Evolutionary conservation across 2,888 invertebrate species (phyloP), one percentile per base, ranked within the genome.

Genomic region (Pseudococcus longispinus): DNA sequence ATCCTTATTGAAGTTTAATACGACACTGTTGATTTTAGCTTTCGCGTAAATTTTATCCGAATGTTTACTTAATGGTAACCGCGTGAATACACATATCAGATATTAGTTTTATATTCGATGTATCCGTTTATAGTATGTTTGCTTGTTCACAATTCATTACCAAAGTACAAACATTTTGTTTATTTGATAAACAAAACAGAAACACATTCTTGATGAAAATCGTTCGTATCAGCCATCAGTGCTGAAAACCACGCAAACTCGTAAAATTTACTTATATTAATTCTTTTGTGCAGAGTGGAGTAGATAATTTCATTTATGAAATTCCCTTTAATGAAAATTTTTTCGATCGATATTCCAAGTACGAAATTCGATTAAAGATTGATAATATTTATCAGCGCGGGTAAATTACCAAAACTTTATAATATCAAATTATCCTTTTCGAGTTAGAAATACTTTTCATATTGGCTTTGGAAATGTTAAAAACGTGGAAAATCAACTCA

Each of bases 401-500:
- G 23, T 60, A 60, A 60, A 60, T 60, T 11, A 51, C 60, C 23
- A 11, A 23, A 60, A 20, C 13, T 60, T 60, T 20, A 55, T 55
- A 55, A 55, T 55, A 55, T 55, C n/a, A n/a, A 55, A 55, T n/a
- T 15, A 60, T 60, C 9, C 23, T 60, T 60, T 60, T 60, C 23
- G 13, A 60, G 60, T 55, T 60, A 23, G 11, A 13, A 60, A 60
- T 60, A 23, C 23, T 60, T 55, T 55, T 55, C 15, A 8, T 13
- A 37, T 37, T 37, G 37, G 55, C 55, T n/a, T 55, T 55, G 18
- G n/a, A n/a, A 23, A 60, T 60, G 70, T 29, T 70, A 70, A 70
- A 70, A 70, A 70, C 29, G 70, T 70, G 29, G 29, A 70, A 70
- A 29, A 70, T 70, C 70, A 29, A 70, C 70, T 70, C 26, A 65